phyloP scores from a whole-genome alignment of 2,888 invertebrate genomes.

The Polydrusus cervinus region DNA sequence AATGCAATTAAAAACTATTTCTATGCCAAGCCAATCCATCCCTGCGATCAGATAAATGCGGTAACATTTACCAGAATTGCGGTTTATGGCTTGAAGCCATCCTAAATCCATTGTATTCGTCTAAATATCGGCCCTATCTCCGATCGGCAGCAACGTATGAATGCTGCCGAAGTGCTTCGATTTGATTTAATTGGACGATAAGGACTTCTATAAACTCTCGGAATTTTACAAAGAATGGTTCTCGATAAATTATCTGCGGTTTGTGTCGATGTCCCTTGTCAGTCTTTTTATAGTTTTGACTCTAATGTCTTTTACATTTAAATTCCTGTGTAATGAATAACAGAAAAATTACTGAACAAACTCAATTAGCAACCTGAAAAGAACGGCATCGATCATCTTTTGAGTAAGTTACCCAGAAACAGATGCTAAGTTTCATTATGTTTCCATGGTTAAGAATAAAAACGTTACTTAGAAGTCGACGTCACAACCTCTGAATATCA shows the following conservation, averaged over 20 bases:
- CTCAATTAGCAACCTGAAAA: too few species aligned
- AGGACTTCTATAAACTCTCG: constrained; percentile 61
- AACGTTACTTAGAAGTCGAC: too few species aligned
- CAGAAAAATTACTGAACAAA: too few species aligned
- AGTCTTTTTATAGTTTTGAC: constrained; percentile 22
- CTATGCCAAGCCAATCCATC: constrained; percentile 16
- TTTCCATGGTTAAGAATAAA: too few species aligned
- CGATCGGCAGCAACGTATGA: constrained; percentile 66
- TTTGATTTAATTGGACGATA: constrained; percentile 69
- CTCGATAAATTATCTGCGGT: constrained; percentile 27
- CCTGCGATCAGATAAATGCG: constrained; percentile 9
- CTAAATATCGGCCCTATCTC: constrained; percentile 61
- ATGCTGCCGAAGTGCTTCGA: constrained; percentile 66
- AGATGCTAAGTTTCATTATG: too few species aligned
- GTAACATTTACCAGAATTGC: constrained; percentile 26
- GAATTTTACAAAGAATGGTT: constrained; percentile 47
- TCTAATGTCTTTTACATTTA: neutral
- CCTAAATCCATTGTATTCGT: constrained; percentile 62
- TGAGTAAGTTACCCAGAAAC: too few species aligned
- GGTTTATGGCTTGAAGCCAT: constrained; percentile 18
- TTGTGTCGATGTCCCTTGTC: constrained; percentile 14
- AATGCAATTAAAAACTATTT: constrained; percentile 12
- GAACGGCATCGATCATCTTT: too few species aligned
- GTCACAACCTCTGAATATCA: too few species aligned
- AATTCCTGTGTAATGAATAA: neutral